Percentiles rank a stretch among this genome's conserved stretches.
Evolutionary conservation across 2,888 invertebrate genomes (phyloP).

Genomic region (Agelastica alni): DNA sequence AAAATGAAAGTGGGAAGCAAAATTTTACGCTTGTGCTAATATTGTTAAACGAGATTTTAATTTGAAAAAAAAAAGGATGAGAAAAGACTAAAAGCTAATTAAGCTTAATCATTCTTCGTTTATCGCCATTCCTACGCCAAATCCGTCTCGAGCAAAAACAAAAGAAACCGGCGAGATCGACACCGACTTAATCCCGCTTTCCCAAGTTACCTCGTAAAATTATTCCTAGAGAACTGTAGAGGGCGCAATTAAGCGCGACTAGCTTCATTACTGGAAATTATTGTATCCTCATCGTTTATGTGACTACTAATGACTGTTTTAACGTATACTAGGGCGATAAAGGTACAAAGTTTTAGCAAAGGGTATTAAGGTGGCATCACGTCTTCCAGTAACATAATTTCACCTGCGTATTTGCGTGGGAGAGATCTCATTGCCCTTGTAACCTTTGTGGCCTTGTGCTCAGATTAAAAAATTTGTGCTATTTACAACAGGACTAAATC

Average conservation of each 20-base stretch:
- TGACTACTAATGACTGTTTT: slow-evolving; percentile 28
- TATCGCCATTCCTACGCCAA: slow-evolving; percentile 5
- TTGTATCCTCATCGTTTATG: slow-evolving; percentile 29
- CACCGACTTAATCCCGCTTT: slow-evolving; percentile 10
- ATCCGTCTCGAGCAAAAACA: slow-evolving; percentile 17
- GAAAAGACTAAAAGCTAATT: slow-evolving; percentile 11
- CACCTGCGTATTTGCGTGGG: neutral
- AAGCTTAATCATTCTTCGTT: slow-evolving; percentile 12
- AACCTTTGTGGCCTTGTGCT: neutral
- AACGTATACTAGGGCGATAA: slow-evolving; percentile 11
- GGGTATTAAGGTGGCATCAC: slow-evolving; percentile 1
- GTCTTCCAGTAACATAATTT: neutral
- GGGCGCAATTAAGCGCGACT: slow-evolving; percentile 31
- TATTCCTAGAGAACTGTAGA: slow-evolving; percentile 16
- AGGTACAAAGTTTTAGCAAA: slow-evolving; percentile 18
- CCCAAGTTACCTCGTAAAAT: slow-evolving; percentile 22
- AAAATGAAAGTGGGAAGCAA: too few relatives aligned
- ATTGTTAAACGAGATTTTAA: too few relatives aligned
- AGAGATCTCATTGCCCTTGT: neutral
- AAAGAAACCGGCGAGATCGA: slow-evolving; percentile 13
- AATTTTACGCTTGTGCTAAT: too few relatives aligned
- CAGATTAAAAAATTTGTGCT: too few relatives aligned
- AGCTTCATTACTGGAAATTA: slow-evolving; percentile 28
- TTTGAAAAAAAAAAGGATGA: too few relatives aligned
- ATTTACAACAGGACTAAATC: too few relatives aligned